Percentiles rank a stretch among this genome's conserved stretches.
Conservation (phyloP, 1,140 invertebrate genomes). For the Eriocheir sinensis region DNA sequence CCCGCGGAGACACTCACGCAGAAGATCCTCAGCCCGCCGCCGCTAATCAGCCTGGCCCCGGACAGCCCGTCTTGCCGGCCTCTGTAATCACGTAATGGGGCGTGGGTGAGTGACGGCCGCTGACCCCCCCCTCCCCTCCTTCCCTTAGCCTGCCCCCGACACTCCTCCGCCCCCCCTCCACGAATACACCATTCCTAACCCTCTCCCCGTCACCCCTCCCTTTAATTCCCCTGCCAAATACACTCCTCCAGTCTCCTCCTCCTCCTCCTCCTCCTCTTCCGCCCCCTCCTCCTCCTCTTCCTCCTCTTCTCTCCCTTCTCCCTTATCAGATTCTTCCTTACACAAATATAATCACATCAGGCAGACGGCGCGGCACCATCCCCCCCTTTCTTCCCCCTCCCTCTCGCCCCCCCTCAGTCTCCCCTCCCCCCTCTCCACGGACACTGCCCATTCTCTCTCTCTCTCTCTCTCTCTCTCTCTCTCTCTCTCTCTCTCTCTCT, state of each 20-base stretch:
- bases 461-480: neutral
- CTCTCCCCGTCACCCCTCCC: neutral
- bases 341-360: conserved; percentile 46
- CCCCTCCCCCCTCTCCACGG: neutral
- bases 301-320: neutral
- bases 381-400: neutral
- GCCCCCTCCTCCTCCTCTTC: neutral
- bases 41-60: neutral
- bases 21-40: neutral
- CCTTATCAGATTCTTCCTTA: neutral
- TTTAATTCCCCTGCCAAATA: conserved; percentile 13
- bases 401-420: neutral
- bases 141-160: neutral
- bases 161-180: too few species aligned
- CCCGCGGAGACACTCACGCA: neutral
- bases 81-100: conserved; percentile 23
- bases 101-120: conserved; percentile 8
- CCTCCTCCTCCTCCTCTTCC: neutral
- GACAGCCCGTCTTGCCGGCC: conserved; percentile 8
- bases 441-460: too few species aligned
- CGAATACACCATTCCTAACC: too few species aligned
- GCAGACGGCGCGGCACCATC: neutral
- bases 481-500: conserved; percentile 4
- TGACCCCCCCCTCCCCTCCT: neutral
- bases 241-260: neutral